Conservation (phyloP, 2,888 invertebrate species). For the Pristionchus japonicus region DNA sequence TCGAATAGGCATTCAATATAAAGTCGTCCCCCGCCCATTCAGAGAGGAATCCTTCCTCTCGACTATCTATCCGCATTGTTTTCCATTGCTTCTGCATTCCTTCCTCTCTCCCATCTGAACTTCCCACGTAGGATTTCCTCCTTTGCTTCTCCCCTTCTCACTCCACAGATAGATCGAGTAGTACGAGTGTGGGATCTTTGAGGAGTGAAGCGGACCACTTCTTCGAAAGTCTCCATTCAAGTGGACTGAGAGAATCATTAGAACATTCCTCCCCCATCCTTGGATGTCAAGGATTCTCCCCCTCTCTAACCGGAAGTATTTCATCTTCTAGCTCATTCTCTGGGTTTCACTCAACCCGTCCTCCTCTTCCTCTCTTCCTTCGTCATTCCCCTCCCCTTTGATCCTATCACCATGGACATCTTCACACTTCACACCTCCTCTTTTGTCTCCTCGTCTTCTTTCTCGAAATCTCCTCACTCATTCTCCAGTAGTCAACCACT, state of each 20-base stretch:
- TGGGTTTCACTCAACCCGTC: background rate
- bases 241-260: background rate
- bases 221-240: background rate
- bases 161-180: background rate
- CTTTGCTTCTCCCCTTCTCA: background rate
- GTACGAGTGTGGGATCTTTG: background rate
- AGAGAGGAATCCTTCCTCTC: background rate
- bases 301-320: background rate
- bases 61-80: background rate
- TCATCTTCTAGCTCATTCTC: background rate
- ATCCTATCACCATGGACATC: background rate
- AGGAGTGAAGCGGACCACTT: too few relatives aligned
- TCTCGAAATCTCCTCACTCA: background rate
- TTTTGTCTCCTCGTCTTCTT: constrained; percentile 10
- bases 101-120: background rate
- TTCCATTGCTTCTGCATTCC: background rate
- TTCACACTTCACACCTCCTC: constrained; percentile 27
- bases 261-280: background rate
- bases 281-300: background rate
- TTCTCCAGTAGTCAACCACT: background rate
- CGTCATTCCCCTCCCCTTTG: background rate
- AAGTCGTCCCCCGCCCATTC: background rate
- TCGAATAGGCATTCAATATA: background rate
- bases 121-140: background rate
- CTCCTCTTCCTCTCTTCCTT: background rate